Evolutionary conservation across 2,888 invertebrate genomes (phyloP), one percentile per base, ranked within the genome.

Genomic region (Drosophila nr. perissopoda): DNA sequence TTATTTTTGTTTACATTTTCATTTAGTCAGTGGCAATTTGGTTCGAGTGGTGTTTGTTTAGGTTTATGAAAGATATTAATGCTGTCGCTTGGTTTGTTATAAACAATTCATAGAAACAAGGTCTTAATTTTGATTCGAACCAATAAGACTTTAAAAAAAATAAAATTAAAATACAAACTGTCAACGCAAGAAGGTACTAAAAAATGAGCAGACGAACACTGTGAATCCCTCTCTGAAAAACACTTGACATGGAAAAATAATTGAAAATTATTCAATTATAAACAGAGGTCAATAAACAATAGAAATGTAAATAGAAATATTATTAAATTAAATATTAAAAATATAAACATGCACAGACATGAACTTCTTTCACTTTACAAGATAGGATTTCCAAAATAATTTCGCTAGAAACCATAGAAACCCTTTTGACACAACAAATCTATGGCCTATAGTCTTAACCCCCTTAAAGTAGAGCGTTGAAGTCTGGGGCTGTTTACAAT

Each of bases 401-500:
- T 45, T 40, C 18, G 13, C 13, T 31, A 11, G 33, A 36, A 27
- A 38, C 45, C 51, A 49, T 65, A 18, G 18, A 29, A 66, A 38
- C 49, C 18, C 21, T 34, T 51, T 34, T n/a, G 13, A 38, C 68
- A 54, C 48, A 58, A 45, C 54, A 36, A 45, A 36, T 31, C 51
- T 31, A 13, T 29, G 13, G 18, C 25, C 31, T 5, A 33, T 33
- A 31, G 60, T 53, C 25, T 8, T 18, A 56, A 2, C 25, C 36
- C 25, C 27, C 25, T 13, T n/a, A 27, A 38, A 38, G 29, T 38
- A 25, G 27, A 18, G n/a, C 27, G 13, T 3, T 40, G 49, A n/a
- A 29, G 51, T 34, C 16, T 60, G 27, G 51, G 57, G 27, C 68
- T 49, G 56, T 53, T 78, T 42, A 64, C 63, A 42, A 68, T 61